Percentiles rank a stretch among this genome's conserved stretches.
phyloP scores from a whole-genome alignment of 1,140 invertebrate species.

The Cyclina sinensis region DNA sequence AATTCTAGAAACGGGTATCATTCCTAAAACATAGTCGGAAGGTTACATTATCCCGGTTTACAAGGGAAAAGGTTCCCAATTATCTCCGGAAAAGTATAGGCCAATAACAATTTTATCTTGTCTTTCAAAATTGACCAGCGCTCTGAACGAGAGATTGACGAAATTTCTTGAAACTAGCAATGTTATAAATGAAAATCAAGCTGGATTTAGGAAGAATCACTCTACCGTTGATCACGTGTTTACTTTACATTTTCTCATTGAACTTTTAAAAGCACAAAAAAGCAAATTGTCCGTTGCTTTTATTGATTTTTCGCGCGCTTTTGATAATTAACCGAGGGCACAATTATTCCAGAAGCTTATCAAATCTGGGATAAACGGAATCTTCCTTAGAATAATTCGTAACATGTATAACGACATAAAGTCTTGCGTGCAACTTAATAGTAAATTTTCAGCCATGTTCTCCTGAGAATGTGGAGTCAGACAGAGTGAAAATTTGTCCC shows the following conservation, averaged over 20 bases:
- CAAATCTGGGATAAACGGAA: background rate
- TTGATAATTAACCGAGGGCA: background rate
- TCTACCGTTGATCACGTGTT: background rate
- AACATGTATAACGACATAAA: no score
- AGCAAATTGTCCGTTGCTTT: background rate
- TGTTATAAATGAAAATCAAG: no score
- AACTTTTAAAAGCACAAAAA: background rate
- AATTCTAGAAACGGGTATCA: background rate
- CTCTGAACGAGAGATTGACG: no score
- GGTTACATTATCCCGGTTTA: no score
- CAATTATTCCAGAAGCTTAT: background rate
- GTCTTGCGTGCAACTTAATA: background rate
- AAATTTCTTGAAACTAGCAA: no score
- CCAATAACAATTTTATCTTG: background rate
- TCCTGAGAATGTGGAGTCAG: no score
- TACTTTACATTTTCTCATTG: background rate
- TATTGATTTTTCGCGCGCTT: conserved; percentile 6
- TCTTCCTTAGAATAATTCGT: background rate
- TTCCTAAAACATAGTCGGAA: no score
- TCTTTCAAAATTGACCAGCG: background rate
- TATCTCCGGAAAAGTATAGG: no score
- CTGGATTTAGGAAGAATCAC: no score
- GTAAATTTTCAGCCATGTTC: background rate
- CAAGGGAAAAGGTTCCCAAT: no score
- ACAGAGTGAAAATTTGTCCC: no score